These are phyloP conservation scores for Philopedon plagiatum DNA, from an alignment of 2,888 invertebrate genomes.

Conservation along the genomic window DNA sequence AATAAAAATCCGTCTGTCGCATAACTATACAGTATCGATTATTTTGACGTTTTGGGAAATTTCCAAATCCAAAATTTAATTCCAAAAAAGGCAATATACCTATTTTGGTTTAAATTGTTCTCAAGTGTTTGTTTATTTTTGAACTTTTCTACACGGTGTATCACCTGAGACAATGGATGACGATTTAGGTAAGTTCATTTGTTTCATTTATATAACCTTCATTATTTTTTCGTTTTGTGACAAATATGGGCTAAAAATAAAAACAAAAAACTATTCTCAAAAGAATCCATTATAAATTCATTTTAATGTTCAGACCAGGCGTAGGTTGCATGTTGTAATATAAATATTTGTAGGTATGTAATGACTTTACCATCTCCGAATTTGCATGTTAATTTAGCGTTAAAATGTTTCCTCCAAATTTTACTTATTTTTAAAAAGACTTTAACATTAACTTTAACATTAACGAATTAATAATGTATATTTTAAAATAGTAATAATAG, in stretches of 20 bases:
- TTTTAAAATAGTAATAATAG: too few relatives aligned
- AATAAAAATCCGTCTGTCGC: not conserved
- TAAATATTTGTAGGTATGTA: too few relatives aligned
- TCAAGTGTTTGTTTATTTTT: not conserved
- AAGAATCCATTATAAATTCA: not conserved
- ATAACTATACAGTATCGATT: not conserved
- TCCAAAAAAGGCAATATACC: not conserved
- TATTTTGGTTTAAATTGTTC: not conserved
- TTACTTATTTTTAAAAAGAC: too few relatives aligned
- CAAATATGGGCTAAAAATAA: not conserved
- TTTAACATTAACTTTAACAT: too few relatives aligned
- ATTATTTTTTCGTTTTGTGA: not conserved
- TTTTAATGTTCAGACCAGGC: not conserved
- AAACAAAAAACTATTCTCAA: not conserved
- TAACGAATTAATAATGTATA: too few relatives aligned
- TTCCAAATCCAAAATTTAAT: not conserved
- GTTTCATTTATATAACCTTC: slow-evolving; percentile 17
- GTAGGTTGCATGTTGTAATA: not conserved
- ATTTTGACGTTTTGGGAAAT: not conserved
- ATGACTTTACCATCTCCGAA: too few relatives aligned
- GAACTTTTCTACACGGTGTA: not conserved
- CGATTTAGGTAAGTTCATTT: slow-evolving; percentile 46
- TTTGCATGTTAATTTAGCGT: too few relatives aligned
- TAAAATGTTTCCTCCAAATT: too few relatives aligned
- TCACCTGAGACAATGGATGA: slow-evolving; percentile 43